Evolutionary conservation across 2,888 invertebrate genomes (phyloP), one percentile per base, ranked within the genome.

Genomic region (Nezara viridula): DNA sequence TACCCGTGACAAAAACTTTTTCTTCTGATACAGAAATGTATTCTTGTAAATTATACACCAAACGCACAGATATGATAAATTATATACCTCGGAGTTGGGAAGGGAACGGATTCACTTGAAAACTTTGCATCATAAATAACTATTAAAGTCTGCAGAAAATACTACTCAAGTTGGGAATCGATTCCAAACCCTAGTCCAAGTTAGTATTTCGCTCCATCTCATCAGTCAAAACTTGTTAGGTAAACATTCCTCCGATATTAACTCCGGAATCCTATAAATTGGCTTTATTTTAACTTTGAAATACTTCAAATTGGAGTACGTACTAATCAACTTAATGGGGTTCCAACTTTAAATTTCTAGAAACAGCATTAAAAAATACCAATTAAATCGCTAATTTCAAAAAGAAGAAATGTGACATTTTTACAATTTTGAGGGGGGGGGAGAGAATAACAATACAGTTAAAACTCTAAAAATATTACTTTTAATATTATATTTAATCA

Each of bases 211-310:
- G 32, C 66, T 37, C 37, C 66, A 37, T 73, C 37, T 73, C 66
- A 73, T 73, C 66, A 37, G 37, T 73, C 66, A 73, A 37, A 37
- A 37, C 66, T 73, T 73, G 66, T 73, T 73, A 73, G 66, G 6
- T 19, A 73, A 73, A 37, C 66, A 73, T 37, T 73, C 66, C 37
- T 37, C 66, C 37, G 14, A 73, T 73, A 73, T 73, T 73, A 73
- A 19, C 32, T 73, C 37, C 9, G 7, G 1, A 37, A 2, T 21
- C 19, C 37, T 73, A 1, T 37, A 37, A 73, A 37, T 73, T 37
- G 0, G 2, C 27, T 60, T 60, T 32, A 73, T 73, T 7, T 73
- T 37, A 73, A 21, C 66, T 73, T 73, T 32, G 66, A 37, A 73
- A 73, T 73, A 73, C 66, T 27, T 60, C 0, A 14, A 9, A 27